These are phyloP conservation scores for Oeneis ivallda DNA, from an alignment of 2,888 invertebrate species.

Conservation along the genomic window DNA sequence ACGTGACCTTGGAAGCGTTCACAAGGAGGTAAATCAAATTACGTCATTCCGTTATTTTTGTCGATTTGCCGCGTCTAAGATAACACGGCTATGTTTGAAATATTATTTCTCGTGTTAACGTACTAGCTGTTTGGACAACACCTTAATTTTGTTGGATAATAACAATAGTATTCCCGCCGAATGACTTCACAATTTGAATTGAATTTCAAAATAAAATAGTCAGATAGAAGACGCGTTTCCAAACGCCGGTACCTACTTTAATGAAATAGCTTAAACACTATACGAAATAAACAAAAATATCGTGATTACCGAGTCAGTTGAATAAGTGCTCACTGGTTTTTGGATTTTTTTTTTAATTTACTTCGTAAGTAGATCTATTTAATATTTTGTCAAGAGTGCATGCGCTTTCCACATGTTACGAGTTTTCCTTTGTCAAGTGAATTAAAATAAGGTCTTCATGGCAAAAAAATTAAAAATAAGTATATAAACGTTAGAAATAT, in stretches of 20 bases:
- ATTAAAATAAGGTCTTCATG: too few species aligned
- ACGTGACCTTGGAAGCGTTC: conserved; percentile 54
- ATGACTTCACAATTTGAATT: conserved; percentile 44
- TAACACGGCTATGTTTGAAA: conserved; percentile 43
- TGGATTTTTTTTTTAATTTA: background rate
- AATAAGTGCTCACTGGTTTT: conserved; percentile 6
- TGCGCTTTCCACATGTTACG: too few species aligned
- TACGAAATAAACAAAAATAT: background rate
- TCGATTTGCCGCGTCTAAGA: conserved; percentile 52
- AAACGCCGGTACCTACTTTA: background rate
- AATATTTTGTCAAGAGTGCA: too few species aligned
- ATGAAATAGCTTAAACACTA: background rate
- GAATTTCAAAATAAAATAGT: conserved; percentile 35
- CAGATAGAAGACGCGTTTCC: conserved; percentile 20
- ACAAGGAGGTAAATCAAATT: conserved; percentile 46
- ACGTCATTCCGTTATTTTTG: conserved; percentile 66
- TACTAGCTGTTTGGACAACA: conserved; percentile 6
- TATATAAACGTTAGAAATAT: too few species aligned
- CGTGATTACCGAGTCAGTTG: conserved; percentile 11
- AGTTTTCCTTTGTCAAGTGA: too few species aligned
- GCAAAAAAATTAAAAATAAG: too few species aligned
- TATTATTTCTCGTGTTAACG: background rate
- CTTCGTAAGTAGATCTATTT: too few species aligned
- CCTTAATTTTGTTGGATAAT: conserved; percentile 40
- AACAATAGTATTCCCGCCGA: conserved; percentile 51